Base-by-base conservation (phyloP, 2,113 vertebrate genomes). In the Turnix velox region DNA sequence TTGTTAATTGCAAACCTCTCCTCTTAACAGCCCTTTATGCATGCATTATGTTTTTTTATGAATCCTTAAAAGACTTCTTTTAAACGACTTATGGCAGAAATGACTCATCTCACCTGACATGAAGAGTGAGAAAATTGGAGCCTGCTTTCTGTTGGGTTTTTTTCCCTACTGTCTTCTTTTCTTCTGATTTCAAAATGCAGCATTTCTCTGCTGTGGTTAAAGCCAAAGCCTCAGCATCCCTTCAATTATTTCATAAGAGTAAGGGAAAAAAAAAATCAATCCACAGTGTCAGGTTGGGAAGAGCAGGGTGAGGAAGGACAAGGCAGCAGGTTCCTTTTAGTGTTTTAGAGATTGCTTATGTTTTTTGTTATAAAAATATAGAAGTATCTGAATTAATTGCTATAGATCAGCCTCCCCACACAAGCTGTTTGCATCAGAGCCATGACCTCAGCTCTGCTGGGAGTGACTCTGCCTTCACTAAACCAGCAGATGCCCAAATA, bases 91-190 rank as follows among this genome's bases (percentile, higher is more conserved):
- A 37, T 91, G 90, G 95, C 76, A 75, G 42, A 9, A 40, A 62
- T 62, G 81, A 84, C 58, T 93, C 96, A 95, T 95, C 90, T 91
- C 80, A 39, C 59, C 90, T 94, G 91, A 87, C 68, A 92, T 42
- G 33, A 61, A 63, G 7, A 35, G 72, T 31, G 62, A 52, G 80
- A 54, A n/a, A 54, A 81, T 22, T 23, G 8, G 71, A 85, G 42
- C 73, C 73, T 65, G 79, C 12, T 63, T 77, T n/a, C n/a, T n/a
- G n/a, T n/a, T n/a, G n/a, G n/a, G n/a, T n/a, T n/a, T 39, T 61
- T 58, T 59, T 66, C 31, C 51, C n/a, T n/a, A n/a, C n/a, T 84
- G 77, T 57, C 78, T 81, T 55, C 43, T 76, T 93, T 80, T 72
- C 66, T 82, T 88, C 80, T 86, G 83, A 91, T 74, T 81, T 92